phyloP scores from a whole-genome alignment of 2,113 vertebrate genomes.

The Agapornis roseicollis region DNA sequence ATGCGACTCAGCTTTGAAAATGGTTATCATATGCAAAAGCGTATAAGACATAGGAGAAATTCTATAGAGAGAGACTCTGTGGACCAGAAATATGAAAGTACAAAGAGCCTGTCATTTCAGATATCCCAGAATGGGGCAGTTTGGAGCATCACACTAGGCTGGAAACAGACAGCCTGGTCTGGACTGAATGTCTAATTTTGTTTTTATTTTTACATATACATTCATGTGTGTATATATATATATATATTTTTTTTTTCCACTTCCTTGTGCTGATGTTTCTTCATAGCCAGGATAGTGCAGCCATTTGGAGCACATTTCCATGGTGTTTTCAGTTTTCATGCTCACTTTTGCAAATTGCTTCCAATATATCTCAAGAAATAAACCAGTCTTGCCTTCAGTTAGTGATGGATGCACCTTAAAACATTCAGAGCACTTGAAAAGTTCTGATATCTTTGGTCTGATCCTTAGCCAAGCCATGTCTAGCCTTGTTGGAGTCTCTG shows the following conservation, averaged over 20 bases:
- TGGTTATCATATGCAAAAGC: background rate
- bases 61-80: background rate
- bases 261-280: background rate
- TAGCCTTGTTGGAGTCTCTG: background rate
- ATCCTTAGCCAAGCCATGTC: background rate
- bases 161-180: background rate
- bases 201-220: fast-evolving
- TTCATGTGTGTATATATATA: too few relatives aligned
- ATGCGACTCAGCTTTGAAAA: background rate
- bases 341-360: background rate
- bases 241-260: background rate
- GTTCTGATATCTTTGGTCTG: conserved; percentile 4
- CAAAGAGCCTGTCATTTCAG: background rate
- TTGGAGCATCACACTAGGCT: background rate
- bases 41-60: background rate
- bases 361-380: background rate
- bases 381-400: conserved; percentile 6
- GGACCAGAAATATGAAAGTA: background rate
- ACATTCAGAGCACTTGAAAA: background rate
- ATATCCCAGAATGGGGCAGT: background rate
- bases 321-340: background rate
- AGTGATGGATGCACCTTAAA: conserved; percentile 4
- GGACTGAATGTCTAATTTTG: background rate
- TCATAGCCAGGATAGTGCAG: background rate
- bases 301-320: background rate